Percentiles rank a stretch among this genome's conserved stretches.
phyloP scores from a whole-genome alignment of 2,888 invertebrate genomes.

The Rhamnusium bicolor region DNA sequence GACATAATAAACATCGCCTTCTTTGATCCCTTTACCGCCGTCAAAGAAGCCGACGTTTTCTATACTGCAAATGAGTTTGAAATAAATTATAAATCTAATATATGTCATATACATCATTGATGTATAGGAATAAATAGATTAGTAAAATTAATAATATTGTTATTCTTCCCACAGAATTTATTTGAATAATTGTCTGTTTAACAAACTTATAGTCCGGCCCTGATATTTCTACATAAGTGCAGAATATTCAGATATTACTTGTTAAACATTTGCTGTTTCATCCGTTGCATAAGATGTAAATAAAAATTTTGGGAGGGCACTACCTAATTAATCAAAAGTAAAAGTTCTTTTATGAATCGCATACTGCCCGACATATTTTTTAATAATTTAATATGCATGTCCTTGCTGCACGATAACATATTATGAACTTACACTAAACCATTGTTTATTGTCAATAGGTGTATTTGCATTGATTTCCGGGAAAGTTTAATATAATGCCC shows the following conservation, averaged over 20 bases:
- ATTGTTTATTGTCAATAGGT: conserved; percentile 24
- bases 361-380: not conserved
- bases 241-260: not conserved
- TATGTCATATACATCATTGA: too few relatives aligned
- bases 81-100: too few relatives aligned
- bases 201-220: not conserved
- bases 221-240: not conserved
- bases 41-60: too few relatives aligned
- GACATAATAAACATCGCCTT: too few relatives aligned
- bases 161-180: not conserved
- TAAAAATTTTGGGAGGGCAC: not conserved
- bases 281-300: not conserved
- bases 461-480: conserved; percentile 25
- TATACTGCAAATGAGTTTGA: too few relatives aligned
- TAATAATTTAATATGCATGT: conserved; percentile 27
- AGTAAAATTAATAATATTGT: not conserved
- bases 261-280: not conserved
- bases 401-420: conserved; percentile 28
- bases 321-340: not conserved
- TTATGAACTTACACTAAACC: conserved; percentile 30
- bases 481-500: conserved; percentile 31
- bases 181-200: not conserved
- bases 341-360: not conserved
- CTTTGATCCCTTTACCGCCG: too few relatives aligned
- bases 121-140: too few relatives aligned